These are phyloP conservation scores for Psittacula cyanocephala DNA, from an alignment of 2,113 vertebrate species.

Conservation along the genomic window DNA sequence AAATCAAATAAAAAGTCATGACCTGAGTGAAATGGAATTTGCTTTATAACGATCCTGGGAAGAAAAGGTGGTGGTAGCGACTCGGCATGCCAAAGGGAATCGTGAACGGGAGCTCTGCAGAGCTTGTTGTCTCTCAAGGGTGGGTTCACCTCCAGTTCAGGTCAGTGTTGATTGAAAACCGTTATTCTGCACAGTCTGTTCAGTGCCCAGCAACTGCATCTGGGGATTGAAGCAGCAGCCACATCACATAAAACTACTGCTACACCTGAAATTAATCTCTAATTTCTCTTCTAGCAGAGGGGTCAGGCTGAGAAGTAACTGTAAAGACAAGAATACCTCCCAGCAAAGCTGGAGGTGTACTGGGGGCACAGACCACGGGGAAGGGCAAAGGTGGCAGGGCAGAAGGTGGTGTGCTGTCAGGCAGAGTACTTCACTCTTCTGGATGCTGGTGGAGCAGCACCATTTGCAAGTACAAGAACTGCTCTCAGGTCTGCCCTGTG, in stretches of 20 bases:
- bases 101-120: not conserved
- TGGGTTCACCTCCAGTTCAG: not conserved
- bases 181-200: not conserved
- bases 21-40: conserved; percentile 16
- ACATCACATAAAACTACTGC: not conserved
- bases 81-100: not conserved
- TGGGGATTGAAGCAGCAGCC: not conserved
- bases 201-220: not conserved
- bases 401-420: not conserved
- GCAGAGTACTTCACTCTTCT: not conserved
- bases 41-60: not conserved
- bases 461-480: not conserved
- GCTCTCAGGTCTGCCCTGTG: not conserved
- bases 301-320: not conserved
- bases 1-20: conserved; percentile 6
- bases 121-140: not conserved
- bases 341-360: not conserved
- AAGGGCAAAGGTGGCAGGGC: accelerated
- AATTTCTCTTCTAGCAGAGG: not conserved
- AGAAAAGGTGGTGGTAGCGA: not conserved
- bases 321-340: not conserved
- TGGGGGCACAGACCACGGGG: accelerated
- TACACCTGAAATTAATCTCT: conserved; percentile 25
- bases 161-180: not conserved
- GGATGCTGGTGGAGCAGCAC: not conserved